Conservation (phyloP, 2,797 vertebrate species). For the Champsocephalus gunnari region DNA sequence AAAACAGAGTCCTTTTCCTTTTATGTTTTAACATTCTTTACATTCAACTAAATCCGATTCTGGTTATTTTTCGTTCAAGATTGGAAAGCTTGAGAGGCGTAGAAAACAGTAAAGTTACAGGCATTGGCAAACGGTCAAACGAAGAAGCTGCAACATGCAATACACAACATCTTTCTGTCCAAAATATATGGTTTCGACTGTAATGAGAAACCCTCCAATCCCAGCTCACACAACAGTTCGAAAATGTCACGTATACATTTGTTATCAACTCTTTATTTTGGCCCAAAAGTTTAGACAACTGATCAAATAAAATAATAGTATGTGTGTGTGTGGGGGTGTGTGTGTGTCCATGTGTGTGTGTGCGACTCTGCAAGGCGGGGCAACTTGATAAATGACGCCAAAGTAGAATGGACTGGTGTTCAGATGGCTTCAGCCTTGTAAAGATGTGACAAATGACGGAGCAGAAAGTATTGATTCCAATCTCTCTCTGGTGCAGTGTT, state of each 20-base stretch:
- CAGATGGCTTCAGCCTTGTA: slow-evolving; percentile 93
- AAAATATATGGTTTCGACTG: not conserved
- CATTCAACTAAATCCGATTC: too few relatives aligned
- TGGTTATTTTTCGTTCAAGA: not conserved
- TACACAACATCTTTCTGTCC: not conserved
- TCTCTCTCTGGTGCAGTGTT: slow-evolving; percentile 93
- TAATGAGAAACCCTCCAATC: not conserved
- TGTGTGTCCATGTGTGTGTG: slow-evolving; percentile 11
- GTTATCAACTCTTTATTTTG: slow-evolving; percentile 18
- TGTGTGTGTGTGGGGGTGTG: slow-evolving; percentile 13
- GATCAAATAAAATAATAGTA: slow-evolving; percentile 27
- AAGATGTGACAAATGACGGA: slow-evolving; percentile 99
- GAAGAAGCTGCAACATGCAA: not conserved
- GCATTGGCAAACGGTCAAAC: not conserved
- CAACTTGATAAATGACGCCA: slow-evolving; percentile 95
- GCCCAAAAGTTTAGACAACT: slow-evolving; percentile 14
- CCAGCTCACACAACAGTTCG: not conserved
- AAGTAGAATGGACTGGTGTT: slow-evolving; percentile 96
- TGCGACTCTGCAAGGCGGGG: slow-evolving; percentile 71
- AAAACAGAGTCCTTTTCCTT: too few relatives aligned
- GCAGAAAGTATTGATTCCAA: slow-evolving; percentile 98
- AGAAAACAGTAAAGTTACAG: not conserved
- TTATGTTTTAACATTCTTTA: too few relatives aligned
- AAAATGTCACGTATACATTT: not conserved
- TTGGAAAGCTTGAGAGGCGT: not conserved